Evolutionary conservation across 1,140 invertebrate species (phyloP), one percentile per base, ranked within the genome.

Genomic region (Popillia japonica): DNA sequence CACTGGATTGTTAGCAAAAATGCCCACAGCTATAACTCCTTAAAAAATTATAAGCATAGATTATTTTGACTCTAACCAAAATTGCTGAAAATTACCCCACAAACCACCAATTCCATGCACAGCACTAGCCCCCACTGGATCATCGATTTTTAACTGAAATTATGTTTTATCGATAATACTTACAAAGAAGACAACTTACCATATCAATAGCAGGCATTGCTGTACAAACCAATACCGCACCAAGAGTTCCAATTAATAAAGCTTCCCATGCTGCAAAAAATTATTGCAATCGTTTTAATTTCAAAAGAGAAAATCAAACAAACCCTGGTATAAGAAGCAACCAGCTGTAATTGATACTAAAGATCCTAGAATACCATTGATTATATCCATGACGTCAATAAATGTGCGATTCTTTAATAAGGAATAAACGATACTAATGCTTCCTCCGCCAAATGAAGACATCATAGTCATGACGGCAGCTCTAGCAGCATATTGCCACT

Each of bases 281-380:
- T n/a, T 42, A 41, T 41, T 41, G 40, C 6, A 40, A 7, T 74
- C 17, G n/a, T 34, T 74, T 7, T 17, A 74, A 11, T 41, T 41
- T n/a, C 27, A 34, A 34, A 1, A 14, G 9, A 3, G 4, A 68
- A 22, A 27, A 22, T 1, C 22, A 3, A 6, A 55, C 9, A 11
- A 17, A 86, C 85, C 84, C 72, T 91, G 90, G 84, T 94, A 96
- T 0, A 98, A 87, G 82, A 96, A 97, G 84, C 96, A 98, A 0
- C 96, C 95, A 40, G 95, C 96, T 91, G 96, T 97, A n/a, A 98
- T 90, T 0, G 94, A 90, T 0, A 98, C 96, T 2, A 98, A 87
- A 0, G 95, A 92, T 8, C 96, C 96, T 0, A 98, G 88, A 11
- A 98, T 92, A 9, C 96, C 94, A 87, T 98, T 98, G 22, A 98